Base-by-base conservation (phyloP, 2,888 invertebrate species). In the Philopedon plagiatum region DNA sequence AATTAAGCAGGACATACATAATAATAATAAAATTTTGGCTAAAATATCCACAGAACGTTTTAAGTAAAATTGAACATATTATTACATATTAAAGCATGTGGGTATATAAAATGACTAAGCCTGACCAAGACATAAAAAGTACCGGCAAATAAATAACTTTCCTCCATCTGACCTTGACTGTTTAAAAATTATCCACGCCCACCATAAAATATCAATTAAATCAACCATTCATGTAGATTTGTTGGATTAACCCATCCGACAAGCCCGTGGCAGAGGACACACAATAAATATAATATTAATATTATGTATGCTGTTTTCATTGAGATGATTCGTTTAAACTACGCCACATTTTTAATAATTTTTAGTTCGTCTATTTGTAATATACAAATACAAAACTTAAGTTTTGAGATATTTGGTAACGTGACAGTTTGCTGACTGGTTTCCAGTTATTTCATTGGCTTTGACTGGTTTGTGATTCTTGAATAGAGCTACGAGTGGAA, bases 171-270 rank as follows among this genome's bases (percentile, higher is more conserved):
- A 61, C 61, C 61, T 61, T 61, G 61, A 61, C 44, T 61, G 44
- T 21, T 58, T 39, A 21, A 58, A 39, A 39, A 8, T 13, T 21
- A 26, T 60, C 15, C 61, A 61, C 61, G n/a, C 61, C 61, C 44
- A 61, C 61, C 19, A 44, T 26, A 61, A 23, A 57, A 58, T 44
- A 61, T 41, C 44, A 61, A 61, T 61, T 61, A 44, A 61, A 39
- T 39, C 39, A 39, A n/a, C 37, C 61, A 61, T 61, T 61, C 61
- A 61, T 61, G 61, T 44, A 19, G 29, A 29, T 61, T 61, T 18
- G 39, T 23, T 26, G 26, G 29, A 54, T 54, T 54, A 29, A 15
- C 51, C 18, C 29, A 54, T 54, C 32, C 21, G 29, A 23, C 15
- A 15, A 18, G 23, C 32, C 9, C 29, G 21, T 54, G 49, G 49